phyloP scores from a whole-genome alignment of 2,113 vertebrate genomes.

The Lampris megalopsis region DNA sequence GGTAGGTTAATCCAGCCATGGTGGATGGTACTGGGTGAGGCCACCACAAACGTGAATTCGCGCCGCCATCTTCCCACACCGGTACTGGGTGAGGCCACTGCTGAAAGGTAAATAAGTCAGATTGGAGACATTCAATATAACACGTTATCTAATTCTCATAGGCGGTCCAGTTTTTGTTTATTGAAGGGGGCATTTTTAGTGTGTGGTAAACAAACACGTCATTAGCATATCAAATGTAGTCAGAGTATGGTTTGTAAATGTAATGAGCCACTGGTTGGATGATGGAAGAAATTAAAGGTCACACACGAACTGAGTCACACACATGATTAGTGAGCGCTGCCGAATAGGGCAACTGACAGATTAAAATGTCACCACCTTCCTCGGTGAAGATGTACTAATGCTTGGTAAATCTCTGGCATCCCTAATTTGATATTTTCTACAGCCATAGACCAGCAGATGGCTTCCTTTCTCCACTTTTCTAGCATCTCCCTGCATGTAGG shows the following conservation, averaged over 20 bases:
- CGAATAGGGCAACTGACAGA: slow-evolving; percentile 17
- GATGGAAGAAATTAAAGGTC: slow-evolving; percentile 42
- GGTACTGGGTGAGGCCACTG: too few species aligned
- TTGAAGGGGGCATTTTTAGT: neutral
- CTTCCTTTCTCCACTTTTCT: slow-evolving; percentile 50
- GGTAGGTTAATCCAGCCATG: too few species aligned
- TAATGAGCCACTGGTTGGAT: slow-evolving; percentile 45
- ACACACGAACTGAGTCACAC: slow-evolving; percentile 29
- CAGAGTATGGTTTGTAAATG: slow-evolving; percentile 2
- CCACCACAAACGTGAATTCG: too few species aligned
- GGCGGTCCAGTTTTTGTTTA: slow-evolving; percentile 16
- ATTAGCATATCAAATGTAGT: slow-evolving; percentile 55
- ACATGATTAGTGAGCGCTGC: slow-evolving; percentile 27
- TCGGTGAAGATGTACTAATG: slow-evolving; percentile 6
- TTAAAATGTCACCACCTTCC: slow-evolving; percentile 40
- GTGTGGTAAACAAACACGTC: slow-evolving; percentile 42
- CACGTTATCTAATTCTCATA: neutral
- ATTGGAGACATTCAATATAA: neutral
- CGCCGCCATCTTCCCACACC: too few species aligned
- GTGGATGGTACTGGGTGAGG: too few species aligned
- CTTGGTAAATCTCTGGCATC: neutral
- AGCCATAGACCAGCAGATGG: slow-evolving; percentile 63
- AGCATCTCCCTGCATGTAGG: slow-evolving; percentile 7
- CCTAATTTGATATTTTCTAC: slow-evolving; percentile 8
- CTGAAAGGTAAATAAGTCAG: neutral